Evolutionary conservation across 1,140 invertebrate species (phyloP).

Genomic region (Drosophila erecta): DNA sequence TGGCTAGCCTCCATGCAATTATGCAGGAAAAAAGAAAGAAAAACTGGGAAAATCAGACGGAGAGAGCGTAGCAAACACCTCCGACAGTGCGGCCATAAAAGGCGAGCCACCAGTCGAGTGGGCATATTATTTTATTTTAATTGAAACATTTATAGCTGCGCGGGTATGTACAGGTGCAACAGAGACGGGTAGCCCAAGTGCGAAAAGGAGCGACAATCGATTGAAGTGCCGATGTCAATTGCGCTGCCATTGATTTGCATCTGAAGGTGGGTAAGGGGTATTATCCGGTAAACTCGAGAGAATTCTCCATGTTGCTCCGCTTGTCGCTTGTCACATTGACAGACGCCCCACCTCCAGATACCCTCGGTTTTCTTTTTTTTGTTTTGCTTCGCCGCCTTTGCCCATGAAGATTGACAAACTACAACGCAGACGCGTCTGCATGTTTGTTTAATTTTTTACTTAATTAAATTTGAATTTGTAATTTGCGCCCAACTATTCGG

Average conservation of each 20-base stretch:
- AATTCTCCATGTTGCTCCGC: conserved; percentile 71
- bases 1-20: conserved; percentile 62
- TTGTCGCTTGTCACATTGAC: conserved; percentile 82
- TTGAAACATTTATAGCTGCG: conserved; percentile 77
- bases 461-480: conserved; percentile 84
- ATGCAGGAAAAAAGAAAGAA: conserved; percentile 31
- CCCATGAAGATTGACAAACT: conserved; percentile 59
- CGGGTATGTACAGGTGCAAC: conserved; percentile 31
- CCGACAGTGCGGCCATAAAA: conserved; percentile 57
- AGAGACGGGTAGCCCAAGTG: conserved; percentile 22
- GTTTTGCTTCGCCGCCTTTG: not conserved
- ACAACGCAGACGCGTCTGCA: conserved; percentile 78
- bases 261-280: not conserved
- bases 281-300: not conserved
- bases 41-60: not conserved
- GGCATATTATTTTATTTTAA: conserved; percentile 79
- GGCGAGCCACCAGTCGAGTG: conserved; percentile 58
- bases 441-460: conserved; percentile 83
- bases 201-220: conserved; percentile 49
- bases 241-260: conserved; percentile 72
- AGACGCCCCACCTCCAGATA: conserved; percentile 40
- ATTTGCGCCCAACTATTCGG: conserved; percentile 74
- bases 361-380: not conserved
- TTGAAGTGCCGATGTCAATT: conserved; percentile 70
- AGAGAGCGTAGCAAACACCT: conserved; percentile 19